Base-by-base conservation (phyloP, 2,797 vertebrate species). In the Rhinichthys osculus region DNA sequence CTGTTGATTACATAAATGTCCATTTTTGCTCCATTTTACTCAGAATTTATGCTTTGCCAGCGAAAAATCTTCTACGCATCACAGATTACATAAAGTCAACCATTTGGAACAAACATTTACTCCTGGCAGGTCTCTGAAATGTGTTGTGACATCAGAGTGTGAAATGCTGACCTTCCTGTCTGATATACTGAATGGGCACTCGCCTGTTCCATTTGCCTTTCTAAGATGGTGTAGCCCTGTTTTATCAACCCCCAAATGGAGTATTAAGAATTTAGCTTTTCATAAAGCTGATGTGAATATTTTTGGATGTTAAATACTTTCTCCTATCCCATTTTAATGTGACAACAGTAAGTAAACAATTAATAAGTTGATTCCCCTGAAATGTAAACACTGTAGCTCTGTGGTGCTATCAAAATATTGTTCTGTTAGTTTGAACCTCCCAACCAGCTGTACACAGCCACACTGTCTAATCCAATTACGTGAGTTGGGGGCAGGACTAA, bases 261-360 rank as follows among this genome's bases (percentile, higher is more conserved):
- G 79, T 87, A 84, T 78, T 82, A 78, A 82, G 69, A 72, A 54
- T 78, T 72, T 47, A 47, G 84, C 66, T 87, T 76, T 30, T 35
- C 74, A 27, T 27, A 27, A 70, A 84, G 14, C 7, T 73, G 42
- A 72, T 73, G 1, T 30, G 42, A 16, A 50, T 50, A 73, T 73
- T 17, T 47, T 69, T 35, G 42, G 7, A 73, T 50, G 16, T 27
- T 71, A 42, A 71, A 44, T 71, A 23, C 10, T 40, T 70, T 42
- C 21, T 71, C 42, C n/a, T 30, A 50, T 30, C 0, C n/a, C n/a
- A 73, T 27, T 27, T 50, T 74, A 17, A 74, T 50, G 44, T 13
- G 11, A 44, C 3, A 44, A 13, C 44, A 13, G 44, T 13, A 44
- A 44, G 44, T 4, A 4, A 44, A 44, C 44, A 44, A 44, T 44